These are phyloP conservation scores for Araneus ventricosus DNA, from an alignment of 1,140 invertebrate genomes.

Conservation along the genomic window DNA sequence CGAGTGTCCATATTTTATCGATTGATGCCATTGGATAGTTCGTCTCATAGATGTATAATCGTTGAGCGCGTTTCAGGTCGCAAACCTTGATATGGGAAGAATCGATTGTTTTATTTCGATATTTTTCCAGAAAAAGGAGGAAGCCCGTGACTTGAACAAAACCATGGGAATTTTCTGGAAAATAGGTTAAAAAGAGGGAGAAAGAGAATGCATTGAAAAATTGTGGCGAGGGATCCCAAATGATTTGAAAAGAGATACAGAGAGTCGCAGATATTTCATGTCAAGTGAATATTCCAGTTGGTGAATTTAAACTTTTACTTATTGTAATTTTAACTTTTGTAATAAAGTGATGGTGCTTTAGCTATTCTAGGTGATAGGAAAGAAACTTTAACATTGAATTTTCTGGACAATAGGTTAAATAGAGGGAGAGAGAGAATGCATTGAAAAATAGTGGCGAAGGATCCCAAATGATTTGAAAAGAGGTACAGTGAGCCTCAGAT, in stretches of 20 bases:
- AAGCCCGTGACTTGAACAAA: neutral
- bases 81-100: slow-evolving; percentile 14
- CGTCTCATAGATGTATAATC: slow-evolving; percentile 5
- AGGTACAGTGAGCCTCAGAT: neutral
- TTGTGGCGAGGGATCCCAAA: neutral
- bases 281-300: neutral
- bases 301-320: no score
- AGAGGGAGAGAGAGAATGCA: neutral
- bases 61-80: neutral
- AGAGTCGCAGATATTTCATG: neutral
- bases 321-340: no score
- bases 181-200: neutral
- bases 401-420: neutral
- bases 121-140: neutral
- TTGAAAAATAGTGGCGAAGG: neutral
- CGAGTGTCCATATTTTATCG: slow-evolving; percentile 47
- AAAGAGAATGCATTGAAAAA: neutral
- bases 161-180: neutral
- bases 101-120: slow-evolving; percentile 28
- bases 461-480: neutral
- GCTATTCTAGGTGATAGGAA: no score
- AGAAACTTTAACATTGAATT: neutral
- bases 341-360: no score
- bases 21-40: slow-evolving; percentile 20
- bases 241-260: neutral